Evolutionary conservation across 2,888 invertebrate species (phyloP).

Genomic region (Tipula confusa): DNA sequence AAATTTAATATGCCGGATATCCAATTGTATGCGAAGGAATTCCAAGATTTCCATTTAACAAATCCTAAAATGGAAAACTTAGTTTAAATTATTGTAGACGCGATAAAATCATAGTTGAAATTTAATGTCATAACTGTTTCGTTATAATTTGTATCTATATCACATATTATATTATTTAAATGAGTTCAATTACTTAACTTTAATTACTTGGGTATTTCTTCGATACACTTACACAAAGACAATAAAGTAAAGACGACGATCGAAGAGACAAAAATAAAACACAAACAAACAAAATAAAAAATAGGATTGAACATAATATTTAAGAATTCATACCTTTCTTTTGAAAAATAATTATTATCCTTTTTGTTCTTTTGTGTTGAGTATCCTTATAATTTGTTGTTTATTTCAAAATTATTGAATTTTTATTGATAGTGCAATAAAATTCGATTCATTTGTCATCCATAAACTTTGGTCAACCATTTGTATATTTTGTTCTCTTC

Average conservation of each 20-base stretch:
- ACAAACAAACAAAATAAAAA: neutral
- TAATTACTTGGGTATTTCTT: neutral
- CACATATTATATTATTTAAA: neutral
- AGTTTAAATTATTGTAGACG: too few relatives aligned
- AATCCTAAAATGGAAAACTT: neutral
- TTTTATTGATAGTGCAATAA: neutral
- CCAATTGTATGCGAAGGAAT: neutral
- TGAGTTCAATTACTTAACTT: slow-evolving; percentile 9
- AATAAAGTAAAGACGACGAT: too few relatives aligned
- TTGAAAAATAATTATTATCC: neutral
- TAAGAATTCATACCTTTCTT: neutral
- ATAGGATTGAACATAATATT: neutral
- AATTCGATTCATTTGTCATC: neutral
- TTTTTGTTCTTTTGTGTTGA: neutral
- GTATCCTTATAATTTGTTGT: neutral
- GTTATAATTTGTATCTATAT: neutral
- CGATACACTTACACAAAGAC: neutral
- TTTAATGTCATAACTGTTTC: slow-evolving; percentile 7
- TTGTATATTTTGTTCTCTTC: neutral
- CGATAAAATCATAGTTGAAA: neutral
- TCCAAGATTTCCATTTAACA: neutral
- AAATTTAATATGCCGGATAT: neutral
- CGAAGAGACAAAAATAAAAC: neutral
- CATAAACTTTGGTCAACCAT: neutral
- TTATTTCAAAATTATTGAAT: neutral